These are phyloP conservation scores for Tragelaphus buxtoni DNA, from an alignment of 2,113 vertebrate species.

Conservation along the genomic window DNA sequence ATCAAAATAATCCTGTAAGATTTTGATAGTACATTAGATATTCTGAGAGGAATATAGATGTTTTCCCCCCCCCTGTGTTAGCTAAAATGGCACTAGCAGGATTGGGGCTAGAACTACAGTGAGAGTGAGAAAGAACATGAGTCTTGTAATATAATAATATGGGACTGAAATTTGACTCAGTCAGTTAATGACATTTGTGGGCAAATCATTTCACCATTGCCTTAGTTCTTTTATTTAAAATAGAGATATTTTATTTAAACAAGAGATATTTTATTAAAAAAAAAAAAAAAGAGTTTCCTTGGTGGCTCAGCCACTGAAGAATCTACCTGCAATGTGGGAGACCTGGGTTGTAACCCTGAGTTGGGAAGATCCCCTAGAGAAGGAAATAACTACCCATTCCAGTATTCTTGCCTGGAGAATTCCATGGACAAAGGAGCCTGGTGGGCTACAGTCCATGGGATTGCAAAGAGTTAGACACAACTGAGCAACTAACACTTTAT, in stretches of 20 bases:
- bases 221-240: constrained; percentile 22
- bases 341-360: background rate
- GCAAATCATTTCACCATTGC: background rate
- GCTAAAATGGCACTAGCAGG: background rate
- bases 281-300: background rate
- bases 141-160: background rate
- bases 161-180: background rate
- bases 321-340: background rate
- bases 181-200: background rate
- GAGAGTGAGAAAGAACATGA: background rate
- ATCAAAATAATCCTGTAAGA: constrained; percentile 39
- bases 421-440: background rate
- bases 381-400: background rate
- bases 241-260: background rate
- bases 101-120: background rate
- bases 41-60: background rate
- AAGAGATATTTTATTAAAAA: background rate
- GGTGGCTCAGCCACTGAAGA: background rate
- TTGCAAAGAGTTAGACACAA: background rate
- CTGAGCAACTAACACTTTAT: background rate
- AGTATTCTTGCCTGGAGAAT: background rate
- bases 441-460: background rate
- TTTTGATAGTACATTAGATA: background rate
- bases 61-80: background rate
- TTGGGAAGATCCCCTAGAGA: background rate